Evolutionary conservation across 1,140 invertebrate genomes (phyloP).

Genomic region (Temnothorax longispinosus): DNA sequence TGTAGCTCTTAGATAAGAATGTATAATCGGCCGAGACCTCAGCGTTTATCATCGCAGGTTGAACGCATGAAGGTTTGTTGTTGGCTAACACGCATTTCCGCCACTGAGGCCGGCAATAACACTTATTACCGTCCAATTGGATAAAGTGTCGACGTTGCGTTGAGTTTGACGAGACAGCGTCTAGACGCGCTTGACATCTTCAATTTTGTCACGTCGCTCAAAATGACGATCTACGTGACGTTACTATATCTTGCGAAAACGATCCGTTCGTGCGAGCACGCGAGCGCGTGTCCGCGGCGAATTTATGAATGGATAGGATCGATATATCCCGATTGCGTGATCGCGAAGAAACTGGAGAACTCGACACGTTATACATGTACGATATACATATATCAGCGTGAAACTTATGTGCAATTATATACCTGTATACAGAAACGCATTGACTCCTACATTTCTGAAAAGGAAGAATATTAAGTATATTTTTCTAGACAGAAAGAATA

Average conservation of each 20-base stretch:
- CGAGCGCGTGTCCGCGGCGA: not conserved
- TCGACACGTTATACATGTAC: not conserved
- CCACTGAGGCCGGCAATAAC: slow-evolving; percentile 64
- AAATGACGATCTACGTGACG: slow-evolving; percentile 63
- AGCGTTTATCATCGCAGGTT: not conserved
- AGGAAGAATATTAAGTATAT: not conserved
- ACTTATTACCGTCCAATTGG: slow-evolving; percentile 79
- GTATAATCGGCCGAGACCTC: slow-evolving; percentile 3
- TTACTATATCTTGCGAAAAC: slow-evolving; percentile 43
- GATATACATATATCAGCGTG: not conserved
- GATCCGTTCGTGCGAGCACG: slow-evolving; percentile 30
- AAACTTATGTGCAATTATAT: slow-evolving; percentile 7
- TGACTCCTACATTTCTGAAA: not conserved
- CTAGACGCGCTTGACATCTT: slow-evolving; percentile 78
- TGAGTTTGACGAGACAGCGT: slow-evolving; percentile 80
- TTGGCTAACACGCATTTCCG: slow-evolving; percentile 78
- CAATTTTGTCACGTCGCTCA: slow-evolving; percentile 72
- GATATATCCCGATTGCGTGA: slow-evolving; percentile 40
- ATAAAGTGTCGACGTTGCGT: slow-evolving; percentile 73
- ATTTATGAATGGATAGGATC: slow-evolving; percentile 57
- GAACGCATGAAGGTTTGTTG: slow-evolving; percentile 67
- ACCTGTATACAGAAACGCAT: not conserved
- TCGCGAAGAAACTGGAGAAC: not conserved
- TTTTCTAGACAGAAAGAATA: not conserved
- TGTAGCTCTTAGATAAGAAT: not conserved